Evolutionary conservation across 2,113 vertebrate genomes (phyloP), one percentile per base, ranked within the genome.

Genomic region (Mobula birostris): DNA sequence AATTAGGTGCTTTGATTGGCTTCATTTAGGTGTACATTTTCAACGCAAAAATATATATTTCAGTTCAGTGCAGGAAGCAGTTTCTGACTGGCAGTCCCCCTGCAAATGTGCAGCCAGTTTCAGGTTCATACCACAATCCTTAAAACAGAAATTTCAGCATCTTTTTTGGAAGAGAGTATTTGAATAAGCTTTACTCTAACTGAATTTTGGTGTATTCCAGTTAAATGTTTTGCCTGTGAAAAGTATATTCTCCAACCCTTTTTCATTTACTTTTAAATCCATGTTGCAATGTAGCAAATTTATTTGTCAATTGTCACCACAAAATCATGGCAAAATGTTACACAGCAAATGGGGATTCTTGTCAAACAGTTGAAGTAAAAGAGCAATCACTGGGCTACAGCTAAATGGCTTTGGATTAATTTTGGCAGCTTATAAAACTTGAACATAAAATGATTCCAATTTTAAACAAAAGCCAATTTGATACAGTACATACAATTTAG

Each of bases 1-100:
- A 88, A 74, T 93, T 93, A 93, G 91, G 91, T 93, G 91, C 15
- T 93, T 93, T 92, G 90, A 72, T 32, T 92, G 14, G 32, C 7
- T 92, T 92, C 90, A 70, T 66, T 93, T 93, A 93, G 32, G 40
- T 48, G 63, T 72, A 48, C 36, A 14, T 72, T 93, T 74, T 48
- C 66, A 93, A 74, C 72, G 21, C 66, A 93, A 48, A 93, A 24
- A 74, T 72, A 58, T 85, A 74, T 74, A 56, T 72, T 93, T 74
- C 91, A 93, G 66, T 93, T 93, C 91, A 93, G 63, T 68, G 48
- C 91, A 93, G 70, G 70, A 93, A 93, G 21, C 40, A 27, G 36
- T 21, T 70, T 72, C 61, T 24, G 36, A 74, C 40, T 93, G 91
- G 91, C 90, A 93, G 70, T 72, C 36, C 66, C 48, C 72, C 72